Evolutionary conservation across 2,888 invertebrate species (phyloP).

Genomic region (Lycocerus yunnanus): DNA sequence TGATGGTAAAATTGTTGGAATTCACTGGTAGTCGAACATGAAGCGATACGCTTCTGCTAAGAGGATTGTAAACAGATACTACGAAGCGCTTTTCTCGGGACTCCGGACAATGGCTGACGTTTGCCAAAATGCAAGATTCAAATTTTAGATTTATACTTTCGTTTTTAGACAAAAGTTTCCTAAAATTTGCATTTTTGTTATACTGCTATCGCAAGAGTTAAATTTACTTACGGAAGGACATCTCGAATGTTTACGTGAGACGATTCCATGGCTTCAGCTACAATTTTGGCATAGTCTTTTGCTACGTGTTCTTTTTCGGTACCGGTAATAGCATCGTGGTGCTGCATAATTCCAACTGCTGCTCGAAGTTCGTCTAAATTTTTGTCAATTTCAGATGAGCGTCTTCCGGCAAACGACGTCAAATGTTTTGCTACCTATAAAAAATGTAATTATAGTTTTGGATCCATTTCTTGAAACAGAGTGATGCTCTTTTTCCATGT

Average conservation of each 20-base stretch:
- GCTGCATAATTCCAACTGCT: conserved; percentile 83
- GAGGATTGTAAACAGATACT: conserved; percentile 67
- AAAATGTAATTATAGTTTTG: no score
- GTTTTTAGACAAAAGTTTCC: conserved; percentile 9
- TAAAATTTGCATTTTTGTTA: background rate
- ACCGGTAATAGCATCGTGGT: conserved; percentile 88
- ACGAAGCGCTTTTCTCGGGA: conserved; percentile 61
- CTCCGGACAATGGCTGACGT: conserved; percentile 64
- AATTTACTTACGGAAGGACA: conserved; percentile 15
- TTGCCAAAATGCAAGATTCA: conserved; percentile 61
- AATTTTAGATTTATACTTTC: conserved; percentile 40
- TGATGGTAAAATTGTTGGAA: conserved; percentile 33
- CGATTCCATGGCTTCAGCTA: conserved; percentile 70
- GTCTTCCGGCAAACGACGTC: conserved; percentile 59
- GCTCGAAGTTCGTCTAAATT: conserved; percentile 62
- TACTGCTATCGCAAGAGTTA: background rate
- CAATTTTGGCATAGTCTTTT: conserved; percentile 78
- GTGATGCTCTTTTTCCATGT: no score
- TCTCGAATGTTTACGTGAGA: conserved; percentile 1
- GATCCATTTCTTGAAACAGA: no score
- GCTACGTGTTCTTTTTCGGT: conserved; percentile 86
- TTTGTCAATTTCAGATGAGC: conserved; percentile 51
- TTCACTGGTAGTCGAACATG: conserved; percentile 62
- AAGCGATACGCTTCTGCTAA: conserved; percentile 59
- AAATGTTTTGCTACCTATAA: conserved; percentile 72